Percentiles rank a stretch among this genome's conserved stretches.
Evolutionary conservation across 2,888 invertebrate genomes (phyloP).

Genomic region (Heliconius ismenius): DNA sequence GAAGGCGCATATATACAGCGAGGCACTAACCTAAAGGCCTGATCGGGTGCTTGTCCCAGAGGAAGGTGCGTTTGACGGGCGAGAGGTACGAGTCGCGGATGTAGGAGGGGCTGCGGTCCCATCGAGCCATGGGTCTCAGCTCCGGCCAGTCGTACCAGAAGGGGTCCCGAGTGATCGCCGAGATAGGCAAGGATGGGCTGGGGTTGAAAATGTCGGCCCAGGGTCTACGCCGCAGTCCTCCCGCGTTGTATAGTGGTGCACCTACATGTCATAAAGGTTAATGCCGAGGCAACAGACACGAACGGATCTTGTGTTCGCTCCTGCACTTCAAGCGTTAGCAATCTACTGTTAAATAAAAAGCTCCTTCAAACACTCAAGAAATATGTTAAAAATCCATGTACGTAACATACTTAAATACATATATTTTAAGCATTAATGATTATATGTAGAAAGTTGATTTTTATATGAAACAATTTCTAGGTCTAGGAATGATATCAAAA

Average conservation of each 20-base stretch:
- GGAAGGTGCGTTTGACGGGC: slow-evolving; percentile 93
- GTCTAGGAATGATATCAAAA: not conserved
- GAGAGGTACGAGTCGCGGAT: slow-evolving; percentile 94
- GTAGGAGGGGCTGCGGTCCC: slow-evolving; percentile 88
- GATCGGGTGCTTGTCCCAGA: slow-evolving; percentile 95
- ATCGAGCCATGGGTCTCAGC: slow-evolving; percentile 88
- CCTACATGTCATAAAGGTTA: slow-evolving; percentile 78
- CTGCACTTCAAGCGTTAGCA: slow-evolving; percentile 47
- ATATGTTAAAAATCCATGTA: not conserved
- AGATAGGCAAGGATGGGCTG: slow-evolving; percentile 88
- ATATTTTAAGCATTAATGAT: not conserved
- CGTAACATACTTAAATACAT: not conserved
- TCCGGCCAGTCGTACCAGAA: slow-evolving; percentile 94
- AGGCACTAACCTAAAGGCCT: slow-evolving; percentile 92
- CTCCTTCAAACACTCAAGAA: slow-evolving; percentile 19
- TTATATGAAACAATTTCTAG: not conserved
- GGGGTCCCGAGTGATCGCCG: slow-evolving; percentile 91
- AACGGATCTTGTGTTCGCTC: slow-evolving; percentile 69
- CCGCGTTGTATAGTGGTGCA: slow-evolving; percentile 87
- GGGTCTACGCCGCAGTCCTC: slow-evolving; percentile 82
- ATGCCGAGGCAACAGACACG: slow-evolving; percentile 66
- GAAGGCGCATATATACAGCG: slow-evolving; percentile 69
- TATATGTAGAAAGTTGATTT: not conserved
- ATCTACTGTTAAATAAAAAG: slow-evolving; percentile 33
- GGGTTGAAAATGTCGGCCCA: slow-evolving; percentile 90